Evolutionary conservation across 1,140 invertebrate species (phyloP), one percentile per base, ranked within the genome.

Genomic region (Pogonomyrmex barbatus): DNA sequence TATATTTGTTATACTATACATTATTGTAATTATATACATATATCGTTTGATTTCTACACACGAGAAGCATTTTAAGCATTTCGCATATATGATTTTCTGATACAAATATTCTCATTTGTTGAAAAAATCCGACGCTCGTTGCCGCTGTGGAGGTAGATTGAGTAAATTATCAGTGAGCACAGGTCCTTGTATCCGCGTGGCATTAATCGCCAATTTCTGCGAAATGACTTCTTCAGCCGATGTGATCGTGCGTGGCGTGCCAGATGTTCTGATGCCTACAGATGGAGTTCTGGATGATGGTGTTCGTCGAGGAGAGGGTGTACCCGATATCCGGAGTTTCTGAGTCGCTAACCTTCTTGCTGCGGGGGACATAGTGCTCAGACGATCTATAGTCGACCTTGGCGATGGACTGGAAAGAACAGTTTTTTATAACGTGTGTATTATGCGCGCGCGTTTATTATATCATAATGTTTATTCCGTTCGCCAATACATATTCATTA

Each of bases 321-420:
- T 96, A 87, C 94, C 90, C 86, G 96, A 87, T 63, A 96, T 90
- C 5, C 95, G 95, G 9, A 96, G 91, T 90, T 96, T 96, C 52
- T 96, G 95, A 0, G 96, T 96, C 9, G 98, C 98, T 14, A 99
- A 95, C 91, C 96, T 96, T 91, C 97, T 96, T 0, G 99, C 99
- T 10, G 99, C 99, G 12, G 99, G 99, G 17, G 99, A 99, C 98
- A 99, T 99, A 58, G 97, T 97, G 33, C 97, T 97, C 47, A 99
- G 93, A 47, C 98, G 96, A 84, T 99, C 98, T 24, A 97, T 96
- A 36, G 96, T 96, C 4, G 97, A 97, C 86, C 93, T 93, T 50
- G 96, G 96, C 12, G 96, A 96, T 24, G 96, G 96, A 0, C 96
- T 96, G 85, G 33, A 94, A 92, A 83, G 52, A 73, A 60, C 10